Conservation (phyloP, 1,140 invertebrate genomes). For the Metaphire vulgaris region DNA sequence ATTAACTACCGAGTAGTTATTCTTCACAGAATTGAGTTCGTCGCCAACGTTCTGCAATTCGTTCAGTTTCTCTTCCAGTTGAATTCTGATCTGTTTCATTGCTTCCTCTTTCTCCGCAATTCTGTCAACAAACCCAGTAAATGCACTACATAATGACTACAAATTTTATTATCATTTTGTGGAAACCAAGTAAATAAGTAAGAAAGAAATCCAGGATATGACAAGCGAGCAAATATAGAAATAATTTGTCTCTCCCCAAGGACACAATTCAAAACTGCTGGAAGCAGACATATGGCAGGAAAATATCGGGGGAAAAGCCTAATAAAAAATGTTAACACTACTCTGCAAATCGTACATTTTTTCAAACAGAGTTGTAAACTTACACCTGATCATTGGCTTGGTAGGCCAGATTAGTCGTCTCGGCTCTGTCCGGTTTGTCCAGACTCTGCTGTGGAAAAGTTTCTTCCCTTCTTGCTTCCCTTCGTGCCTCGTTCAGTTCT, state of each 20-base stretch:
- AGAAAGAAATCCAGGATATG: too few species aligned
- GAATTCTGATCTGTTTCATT: neutral
- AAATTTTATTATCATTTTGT: too few species aligned
- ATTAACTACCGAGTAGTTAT: neutral
- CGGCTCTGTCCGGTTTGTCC: neutral
- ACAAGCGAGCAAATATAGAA: too few species aligned
- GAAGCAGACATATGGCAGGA: too few species aligned
- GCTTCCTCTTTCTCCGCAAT: neutral
- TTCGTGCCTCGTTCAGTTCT: neutral
- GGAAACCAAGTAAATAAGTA: too few species aligned
- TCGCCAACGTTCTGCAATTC: neutral
- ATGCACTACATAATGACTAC: too few species aligned
- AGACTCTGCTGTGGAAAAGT: neutral
- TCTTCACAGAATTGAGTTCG: neutral
- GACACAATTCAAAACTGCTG: too few species aligned
- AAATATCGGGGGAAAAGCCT: too few species aligned
- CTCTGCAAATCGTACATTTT: too few species aligned
- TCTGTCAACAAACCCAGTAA: neutral
- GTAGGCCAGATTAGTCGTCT: neutral
- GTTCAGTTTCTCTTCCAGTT: neutral
- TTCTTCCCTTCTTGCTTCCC: neutral
- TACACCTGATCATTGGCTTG: neutral
- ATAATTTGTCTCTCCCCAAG: too few species aligned
- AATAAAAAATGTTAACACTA: too few species aligned
- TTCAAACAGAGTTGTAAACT: too few species aligned